Conservation (phyloP, 2,888 invertebrate species). For the Tenthredo livida region DNA sequence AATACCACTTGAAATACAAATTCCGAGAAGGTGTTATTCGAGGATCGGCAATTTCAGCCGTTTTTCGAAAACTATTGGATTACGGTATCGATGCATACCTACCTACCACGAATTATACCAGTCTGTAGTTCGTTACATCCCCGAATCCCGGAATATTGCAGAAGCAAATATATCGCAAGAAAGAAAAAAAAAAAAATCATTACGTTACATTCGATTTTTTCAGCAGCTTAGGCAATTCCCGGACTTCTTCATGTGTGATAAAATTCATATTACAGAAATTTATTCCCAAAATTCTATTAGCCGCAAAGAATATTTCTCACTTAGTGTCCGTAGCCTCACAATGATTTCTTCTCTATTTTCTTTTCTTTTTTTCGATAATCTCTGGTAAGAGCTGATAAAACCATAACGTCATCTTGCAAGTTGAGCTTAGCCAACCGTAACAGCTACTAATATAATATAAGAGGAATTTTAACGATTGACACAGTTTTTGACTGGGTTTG, state of each 20-base stretch:
- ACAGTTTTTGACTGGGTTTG: constrained; percentile 5
- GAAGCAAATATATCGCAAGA: neutral
- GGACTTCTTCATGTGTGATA: neutral
- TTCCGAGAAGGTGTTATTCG: constrained; percentile 34
- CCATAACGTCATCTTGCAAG: neutral
- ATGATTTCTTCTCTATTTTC: neutral
- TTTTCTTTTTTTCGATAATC: neutral
- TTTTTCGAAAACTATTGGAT: neutral
- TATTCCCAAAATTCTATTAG: neutral
- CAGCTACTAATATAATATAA: neutral
- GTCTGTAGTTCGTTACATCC: neutral
- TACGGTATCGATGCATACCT: neutral
- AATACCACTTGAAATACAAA: constrained; percentile 32
- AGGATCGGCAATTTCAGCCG: constrained; percentile 6
- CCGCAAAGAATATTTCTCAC: neutral
- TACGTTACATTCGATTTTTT: neutral
- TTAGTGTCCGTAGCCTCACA: neutral
- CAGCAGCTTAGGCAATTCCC: neutral
- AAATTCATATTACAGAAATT: neutral
- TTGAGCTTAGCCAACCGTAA: neutral
- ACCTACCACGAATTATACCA: neutral
- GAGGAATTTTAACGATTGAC: constrained; percentile 26
- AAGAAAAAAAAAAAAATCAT: neutral
- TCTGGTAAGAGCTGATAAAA: neutral
- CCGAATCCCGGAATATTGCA: neutral